Conservation (phyloP, 2,797 vertebrate genomes). For the Macropus fuliginosus region DNA sequence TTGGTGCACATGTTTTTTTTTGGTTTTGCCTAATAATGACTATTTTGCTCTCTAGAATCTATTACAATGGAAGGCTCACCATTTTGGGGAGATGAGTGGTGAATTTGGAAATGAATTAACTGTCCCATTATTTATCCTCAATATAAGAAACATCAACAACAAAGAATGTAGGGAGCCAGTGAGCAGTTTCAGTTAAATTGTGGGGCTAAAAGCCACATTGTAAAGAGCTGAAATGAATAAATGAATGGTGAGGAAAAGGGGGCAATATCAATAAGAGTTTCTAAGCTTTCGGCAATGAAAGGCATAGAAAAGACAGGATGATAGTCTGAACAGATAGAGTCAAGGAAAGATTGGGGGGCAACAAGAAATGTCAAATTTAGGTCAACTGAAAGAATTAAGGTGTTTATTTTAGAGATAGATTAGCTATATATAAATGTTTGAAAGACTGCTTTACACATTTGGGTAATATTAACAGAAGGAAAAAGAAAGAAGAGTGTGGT, state of each 20-base stretch:
- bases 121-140: not conserved
- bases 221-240: not conserved
- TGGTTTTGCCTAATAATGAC: not conserved
- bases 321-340: not conserved
- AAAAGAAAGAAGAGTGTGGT: not conserved
- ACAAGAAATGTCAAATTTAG: not conserved
- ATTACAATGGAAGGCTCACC: not conserved
- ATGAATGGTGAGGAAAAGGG: not conserved
- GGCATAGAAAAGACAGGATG: not conserved
- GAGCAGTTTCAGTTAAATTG: not conserved
- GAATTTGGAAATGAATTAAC: not conserved
- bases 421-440: not conserved
- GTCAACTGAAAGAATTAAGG: not conserved
- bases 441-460: not conserved
- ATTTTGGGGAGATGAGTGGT: not conserved
- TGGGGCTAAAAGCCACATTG: not conserved
- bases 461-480: not conserved
- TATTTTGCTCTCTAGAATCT: not conserved
- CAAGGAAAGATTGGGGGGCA: not conserved
- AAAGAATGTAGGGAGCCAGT: not conserved
- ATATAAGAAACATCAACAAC: not conserved
- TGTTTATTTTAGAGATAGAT: not conserved
- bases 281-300: not conserved
- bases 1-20: not conserved
- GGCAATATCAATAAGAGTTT: not conserved